Evolutionary conservation across 1,140 invertebrate species (phyloP), one percentile per base, ranked within the genome.

Genomic region (Neodiprion virginianus): DNA sequence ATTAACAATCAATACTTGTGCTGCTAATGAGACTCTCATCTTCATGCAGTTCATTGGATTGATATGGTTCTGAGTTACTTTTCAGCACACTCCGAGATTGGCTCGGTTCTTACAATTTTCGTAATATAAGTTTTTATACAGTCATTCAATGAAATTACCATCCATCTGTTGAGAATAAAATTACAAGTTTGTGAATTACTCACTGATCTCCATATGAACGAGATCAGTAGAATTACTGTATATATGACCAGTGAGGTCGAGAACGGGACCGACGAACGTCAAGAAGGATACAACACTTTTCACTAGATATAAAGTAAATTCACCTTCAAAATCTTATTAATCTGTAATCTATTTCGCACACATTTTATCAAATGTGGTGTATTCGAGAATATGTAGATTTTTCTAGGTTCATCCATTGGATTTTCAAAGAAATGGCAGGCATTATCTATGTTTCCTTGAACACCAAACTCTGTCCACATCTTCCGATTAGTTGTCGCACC

Each of bases 381-480:
- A 61, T 75, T 50, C 40, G 74, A 71, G 65, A 75, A 72, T 17
- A 72, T 69, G 66, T 61, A 72, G 9, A 75, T 28, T 40, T 75
- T n/a, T 17, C 50, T 17, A 12, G 12, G 7, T 11, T 11, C 69
- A 40, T 28, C 69, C 8, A 28, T 48, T 8, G 74, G 74, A 71
- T 77, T 70, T 69, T 73, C 67, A 67, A 77, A 73, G 17, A 8
- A 77, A 66, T 53, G 50, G 50, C 21, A 10, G 9, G 67, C 48
- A 8, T 74, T 68, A 5, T 50, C 61, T 12, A 76, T 21, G 40
- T 75, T 69, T 11, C 72, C 78, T 23, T 17, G 69, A 9, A 79
- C 69, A 28, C 76, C 76, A 61, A 77, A 74, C 47, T 66, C 65
- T 10, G 48, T 73, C 78, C 78, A 79, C 49, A 74, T 74, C 68